These are phyloP conservation scores for Anneissia japonica DNA, from an alignment of 35 echinoderm and acorn worm species.

Conservation along the genomic window DNA sequence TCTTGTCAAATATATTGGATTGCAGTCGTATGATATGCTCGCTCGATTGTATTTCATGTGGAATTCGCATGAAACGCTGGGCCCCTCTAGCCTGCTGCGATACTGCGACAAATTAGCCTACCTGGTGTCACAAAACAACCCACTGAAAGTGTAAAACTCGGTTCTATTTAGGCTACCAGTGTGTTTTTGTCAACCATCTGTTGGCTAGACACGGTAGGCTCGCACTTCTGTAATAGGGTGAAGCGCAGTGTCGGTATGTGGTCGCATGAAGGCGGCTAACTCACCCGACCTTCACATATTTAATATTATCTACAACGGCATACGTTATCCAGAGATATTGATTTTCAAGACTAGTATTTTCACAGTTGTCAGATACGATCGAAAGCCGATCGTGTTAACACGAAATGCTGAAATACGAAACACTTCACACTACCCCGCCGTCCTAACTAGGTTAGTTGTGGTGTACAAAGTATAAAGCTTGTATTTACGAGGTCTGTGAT, in stretches of 20 bases:
- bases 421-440: not conserved
- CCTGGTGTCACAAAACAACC: not conserved
- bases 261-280: not conserved
- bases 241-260: not conserved
- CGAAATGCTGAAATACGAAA: not conserved
- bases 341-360: not conserved
- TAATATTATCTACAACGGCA: not conserved
- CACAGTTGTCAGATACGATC: not conserved
- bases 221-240: not conserved
- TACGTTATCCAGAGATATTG: not conserved
- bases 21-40: not conserved
- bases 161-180: no score
- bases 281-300: not conserved
- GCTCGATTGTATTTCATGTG: not conserved
- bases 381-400: slow-evolving; percentile 1
- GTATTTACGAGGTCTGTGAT: no score
- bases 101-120: not conserved
- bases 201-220: not conserved
- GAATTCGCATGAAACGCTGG: not conserved
- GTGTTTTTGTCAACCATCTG: not conserved
- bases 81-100: not conserved
- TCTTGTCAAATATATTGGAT: not conserved
- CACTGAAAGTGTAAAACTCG: not conserved
- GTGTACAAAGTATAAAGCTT: not conserved
- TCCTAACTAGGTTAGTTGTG: not conserved